A percentile compares a stretch with the other conserved stretches of the same genome.
phyloP scores from a whole-genome alignment of 1,140 invertebrate genomes.

The Kradibia gibbosae region DNA sequence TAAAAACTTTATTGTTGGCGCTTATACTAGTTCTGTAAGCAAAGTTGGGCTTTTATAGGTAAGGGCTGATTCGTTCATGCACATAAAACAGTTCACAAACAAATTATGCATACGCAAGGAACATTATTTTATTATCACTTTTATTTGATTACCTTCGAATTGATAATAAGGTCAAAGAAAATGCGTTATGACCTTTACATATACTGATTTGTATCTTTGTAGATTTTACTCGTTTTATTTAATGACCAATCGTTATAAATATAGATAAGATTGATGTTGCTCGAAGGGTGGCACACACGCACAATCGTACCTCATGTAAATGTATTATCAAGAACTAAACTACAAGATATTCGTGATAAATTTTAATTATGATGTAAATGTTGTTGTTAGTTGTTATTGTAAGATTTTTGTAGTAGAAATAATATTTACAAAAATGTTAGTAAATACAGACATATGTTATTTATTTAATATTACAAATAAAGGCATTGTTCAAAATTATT shows the following conservation, averaged over 20 bases:
- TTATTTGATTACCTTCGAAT: background rate
- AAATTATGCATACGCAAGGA: no score
- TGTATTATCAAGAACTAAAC: background rate
- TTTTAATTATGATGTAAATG: background rate
- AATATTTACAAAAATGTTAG: no score
- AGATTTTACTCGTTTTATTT: background rate
- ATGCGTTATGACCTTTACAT: constrained; percentile 10
- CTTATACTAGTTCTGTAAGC: background rate
- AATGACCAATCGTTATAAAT: background rate
- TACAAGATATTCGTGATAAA: background rate
- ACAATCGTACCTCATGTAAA: background rate
- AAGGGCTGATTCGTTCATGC: background rate
- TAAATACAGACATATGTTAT: no score
- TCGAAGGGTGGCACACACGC: background rate
- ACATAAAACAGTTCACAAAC: no score
- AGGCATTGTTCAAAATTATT: no score
- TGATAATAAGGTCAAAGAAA: background rate
- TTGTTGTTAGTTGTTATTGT: background rate
- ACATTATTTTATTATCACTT: background rate
- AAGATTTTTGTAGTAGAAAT: no score
- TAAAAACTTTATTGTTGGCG: constrained; percentile 7
- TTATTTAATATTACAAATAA: no score
- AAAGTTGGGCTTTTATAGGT: background rate
- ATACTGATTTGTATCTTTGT: background rate
- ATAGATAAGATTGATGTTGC: constrained; percentile 1